These are phyloP conservation scores for Macrocentrus cingulum DNA, from an alignment of 1,140 invertebrate species.

Conservation along the genomic window DNA sequence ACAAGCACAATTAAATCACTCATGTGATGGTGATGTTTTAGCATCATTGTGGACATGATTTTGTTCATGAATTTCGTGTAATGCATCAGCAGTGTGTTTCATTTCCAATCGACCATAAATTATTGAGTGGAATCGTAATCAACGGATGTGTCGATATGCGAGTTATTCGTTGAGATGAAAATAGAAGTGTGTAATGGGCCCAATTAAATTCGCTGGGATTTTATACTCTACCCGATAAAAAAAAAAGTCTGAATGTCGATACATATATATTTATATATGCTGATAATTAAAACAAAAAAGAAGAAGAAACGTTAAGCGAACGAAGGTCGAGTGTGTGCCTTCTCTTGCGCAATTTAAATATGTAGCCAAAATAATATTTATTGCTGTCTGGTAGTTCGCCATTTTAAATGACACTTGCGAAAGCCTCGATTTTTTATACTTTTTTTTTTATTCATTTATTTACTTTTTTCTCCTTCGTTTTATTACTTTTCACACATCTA, in stretches of 20 bases:
- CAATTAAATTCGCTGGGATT: too few species aligned
- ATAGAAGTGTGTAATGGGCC: too few species aligned
- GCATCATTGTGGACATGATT: too few species aligned
- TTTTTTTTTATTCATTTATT: background rate
- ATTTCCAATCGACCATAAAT: background rate
- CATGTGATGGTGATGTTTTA: too few species aligned
- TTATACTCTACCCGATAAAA: too few species aligned
- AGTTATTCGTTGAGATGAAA: too few species aligned
- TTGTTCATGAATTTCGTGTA: too few species aligned
- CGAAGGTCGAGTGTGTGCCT: background rate
- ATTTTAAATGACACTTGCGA: constrained; percentile 1
- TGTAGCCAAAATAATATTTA: constrained; percentile 1
- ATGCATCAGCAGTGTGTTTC: too few species aligned
- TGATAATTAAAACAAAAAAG: background rate
- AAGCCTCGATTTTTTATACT: background rate
- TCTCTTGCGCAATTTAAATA: constrained; percentile 4
- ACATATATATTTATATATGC: background rate
- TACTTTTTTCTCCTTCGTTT: background rate
- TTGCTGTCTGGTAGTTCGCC: background rate
- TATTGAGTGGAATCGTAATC: background rate
- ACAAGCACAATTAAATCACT: too few species aligned
- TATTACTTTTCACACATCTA: background rate
- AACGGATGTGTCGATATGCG: background rate
- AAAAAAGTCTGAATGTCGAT: too few species aligned
- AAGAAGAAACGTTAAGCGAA: background rate